Percentiles rank a stretch among this genome's conserved stretches.
Conservation (phyloP, 1,140 invertebrate species). For the Pseudomyrmex cubaensis region DNA sequence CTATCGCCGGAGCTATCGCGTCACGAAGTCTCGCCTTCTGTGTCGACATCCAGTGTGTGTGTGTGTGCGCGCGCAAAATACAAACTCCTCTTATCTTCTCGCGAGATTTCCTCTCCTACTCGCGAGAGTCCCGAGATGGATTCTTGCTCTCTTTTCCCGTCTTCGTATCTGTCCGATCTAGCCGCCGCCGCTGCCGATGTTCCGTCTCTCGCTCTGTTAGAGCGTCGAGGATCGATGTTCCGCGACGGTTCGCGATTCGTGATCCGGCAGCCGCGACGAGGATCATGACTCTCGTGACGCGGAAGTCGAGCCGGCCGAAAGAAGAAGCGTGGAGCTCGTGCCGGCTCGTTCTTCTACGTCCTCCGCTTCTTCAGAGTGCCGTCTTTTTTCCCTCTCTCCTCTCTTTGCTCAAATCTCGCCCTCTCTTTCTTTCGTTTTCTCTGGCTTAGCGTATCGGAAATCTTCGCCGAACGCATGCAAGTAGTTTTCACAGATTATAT, state of each 20-base stretch:
- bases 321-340: slow-evolving; percentile 39
- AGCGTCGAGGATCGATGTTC: slow-evolving; percentile 44
- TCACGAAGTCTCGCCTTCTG: too few species aligned
- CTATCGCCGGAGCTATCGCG: too few species aligned
- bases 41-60: too few species aligned
- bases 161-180: slow-evolving; percentile 27
- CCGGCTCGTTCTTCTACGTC: slow-evolving; percentile 34
- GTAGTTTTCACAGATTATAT: too few species aligned
- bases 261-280: slow-evolving; percentile 68
- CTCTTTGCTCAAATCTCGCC: not conserved
- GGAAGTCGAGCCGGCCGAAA: slow-evolving; percentile 70
- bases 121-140: not conserved
- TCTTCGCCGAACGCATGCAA: too few species aligned
- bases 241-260: slow-evolving; percentile 62
- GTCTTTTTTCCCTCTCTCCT: too few species aligned
- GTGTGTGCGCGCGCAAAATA: too few species aligned
- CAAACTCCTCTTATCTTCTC: too few species aligned
- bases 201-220: not conserved
- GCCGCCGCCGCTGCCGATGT: not conserved
- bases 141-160: not conserved
- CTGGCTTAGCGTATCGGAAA: too few species aligned
- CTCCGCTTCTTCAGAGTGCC: slow-evolving; percentile 37
- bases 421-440: too few species aligned
- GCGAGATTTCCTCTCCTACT: not conserved
- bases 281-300: slow-evolving; percentile 77